phyloP scores from a whole-genome alignment of 1,140 invertebrate genomes.

The Hylyphantes graminicola region DNA sequence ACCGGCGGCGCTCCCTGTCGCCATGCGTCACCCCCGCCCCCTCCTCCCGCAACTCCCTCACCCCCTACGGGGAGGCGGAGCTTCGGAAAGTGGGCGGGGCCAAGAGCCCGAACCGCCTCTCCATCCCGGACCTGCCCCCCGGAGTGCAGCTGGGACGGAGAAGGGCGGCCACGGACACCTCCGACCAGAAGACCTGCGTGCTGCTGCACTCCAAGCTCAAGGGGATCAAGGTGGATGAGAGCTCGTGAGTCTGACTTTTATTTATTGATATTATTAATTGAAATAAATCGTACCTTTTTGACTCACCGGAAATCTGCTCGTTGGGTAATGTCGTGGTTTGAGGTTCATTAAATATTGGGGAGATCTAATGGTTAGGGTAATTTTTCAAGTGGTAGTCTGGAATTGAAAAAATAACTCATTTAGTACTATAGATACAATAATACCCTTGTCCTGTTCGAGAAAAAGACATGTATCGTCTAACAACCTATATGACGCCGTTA shows the following conservation, averaged over 20 bases:
- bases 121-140: conserved; percentile 60
- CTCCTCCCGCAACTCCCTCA: conserved; percentile 53
- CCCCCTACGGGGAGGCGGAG: conserved; percentile 47
- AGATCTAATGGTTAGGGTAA: too few species aligned
- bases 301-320: too few species aligned
- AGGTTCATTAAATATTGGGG: too few species aligned
- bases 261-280: too few species aligned
- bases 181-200: conserved; percentile 90
- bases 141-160: conserved; percentile 54
- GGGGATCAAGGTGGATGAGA: conserved; percentile 86
- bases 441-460: too few species aligned
- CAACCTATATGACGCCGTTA: too few species aligned
- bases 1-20: conserved; percentile 40
- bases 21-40: conserved; percentile 49
- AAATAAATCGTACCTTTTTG: too few species aligned
- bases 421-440: too few species aligned
- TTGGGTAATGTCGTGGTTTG: too few species aligned
- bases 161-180: conserved; percentile 83
- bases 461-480: too few species aligned
- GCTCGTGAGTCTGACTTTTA: conserved; percentile 94
- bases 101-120: conserved; percentile 55
- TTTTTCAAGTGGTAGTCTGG: too few species aligned
- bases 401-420: too few species aligned
- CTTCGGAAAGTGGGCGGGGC: neutral
- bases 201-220: conserved; percentile 83